Conservation (phyloP, 2,113 vertebrate genomes). For the Setophaga petechia region DNA sequence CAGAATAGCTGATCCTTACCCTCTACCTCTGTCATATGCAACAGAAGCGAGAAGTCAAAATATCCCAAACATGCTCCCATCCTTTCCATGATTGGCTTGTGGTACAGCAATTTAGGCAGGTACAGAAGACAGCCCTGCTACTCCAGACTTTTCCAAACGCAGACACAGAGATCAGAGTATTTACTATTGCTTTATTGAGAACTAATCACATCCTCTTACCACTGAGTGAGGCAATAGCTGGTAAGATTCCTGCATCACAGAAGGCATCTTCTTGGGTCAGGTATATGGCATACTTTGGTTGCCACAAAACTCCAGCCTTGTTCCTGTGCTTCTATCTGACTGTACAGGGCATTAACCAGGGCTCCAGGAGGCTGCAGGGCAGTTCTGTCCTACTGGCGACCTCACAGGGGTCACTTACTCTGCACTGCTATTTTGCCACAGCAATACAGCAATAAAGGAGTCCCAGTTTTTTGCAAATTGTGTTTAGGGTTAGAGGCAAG, state of each 20-base stretch:
- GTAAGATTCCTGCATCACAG: background rate
- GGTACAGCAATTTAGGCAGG: background rate
- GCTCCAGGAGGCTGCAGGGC: background rate
- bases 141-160: background rate
- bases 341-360: background rate
- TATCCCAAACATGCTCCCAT: background rate
- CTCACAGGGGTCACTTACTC: background rate
- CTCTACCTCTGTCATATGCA: background rate
- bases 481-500: background rate
- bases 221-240: background rate
- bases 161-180: background rate
- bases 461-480: background rate
- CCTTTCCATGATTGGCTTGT: background rate
- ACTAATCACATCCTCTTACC: background rate
- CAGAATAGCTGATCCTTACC: background rate
- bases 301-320: background rate
- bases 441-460: accelerated
- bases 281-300: background rate
- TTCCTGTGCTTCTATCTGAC: background rate
- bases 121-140: background rate
- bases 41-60: background rate
- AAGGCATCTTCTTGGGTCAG: background rate
- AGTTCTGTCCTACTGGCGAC: background rate
- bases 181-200: background rate
- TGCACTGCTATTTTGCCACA: background rate